A percentile compares a stretch with the other conserved stretches of the same genome.
Conservation (phyloP, 37 sponge, comb jelly and placozoan species). For the Cliona cf. orientalis region DNA sequence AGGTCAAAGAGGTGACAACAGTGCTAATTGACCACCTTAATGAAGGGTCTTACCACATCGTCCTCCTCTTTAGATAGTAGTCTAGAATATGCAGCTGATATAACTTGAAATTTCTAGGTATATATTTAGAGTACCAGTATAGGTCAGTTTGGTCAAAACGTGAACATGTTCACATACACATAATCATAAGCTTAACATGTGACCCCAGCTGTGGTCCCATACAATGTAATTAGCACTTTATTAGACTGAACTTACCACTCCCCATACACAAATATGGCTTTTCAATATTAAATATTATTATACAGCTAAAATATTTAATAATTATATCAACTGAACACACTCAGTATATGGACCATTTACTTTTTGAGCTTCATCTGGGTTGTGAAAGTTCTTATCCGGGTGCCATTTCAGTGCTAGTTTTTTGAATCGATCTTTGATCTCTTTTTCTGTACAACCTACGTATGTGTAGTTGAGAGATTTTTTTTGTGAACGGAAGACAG, state of each 20-base stretch:
- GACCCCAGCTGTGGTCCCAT: no score
- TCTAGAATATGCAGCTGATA: slow-evolving; percentile 54
- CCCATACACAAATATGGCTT: background rate
- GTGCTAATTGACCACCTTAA: background rate
- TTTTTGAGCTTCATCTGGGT: slow-evolving; percentile 23
- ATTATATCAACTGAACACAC: background rate
- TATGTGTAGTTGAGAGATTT: background rate
- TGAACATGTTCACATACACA: no score
- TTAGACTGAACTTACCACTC: background rate
- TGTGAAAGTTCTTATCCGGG: slow-evolving; percentile 42
- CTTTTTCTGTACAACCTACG: slow-evolving; percentile 25
- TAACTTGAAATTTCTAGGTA: slow-evolving; percentile 54
- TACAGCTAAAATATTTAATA: no score
- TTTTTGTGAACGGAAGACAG: background rate
- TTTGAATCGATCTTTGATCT: slow-evolving; percentile 36
- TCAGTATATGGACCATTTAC: background rate
- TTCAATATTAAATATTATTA: background rate
- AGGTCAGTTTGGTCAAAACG: no score
- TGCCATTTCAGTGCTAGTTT: slow-evolving; percentile 51
- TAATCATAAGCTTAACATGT: no score
- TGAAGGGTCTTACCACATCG: background rate
- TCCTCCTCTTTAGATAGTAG: slow-evolving; percentile 27
- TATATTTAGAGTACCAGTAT: no score
- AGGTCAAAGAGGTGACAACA: background rate
- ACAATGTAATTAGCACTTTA: background rate